phyloP scores from a whole-genome alignment of 35 echinoderm and acorn worm species.

The Ophioderma brevispina region DNA sequence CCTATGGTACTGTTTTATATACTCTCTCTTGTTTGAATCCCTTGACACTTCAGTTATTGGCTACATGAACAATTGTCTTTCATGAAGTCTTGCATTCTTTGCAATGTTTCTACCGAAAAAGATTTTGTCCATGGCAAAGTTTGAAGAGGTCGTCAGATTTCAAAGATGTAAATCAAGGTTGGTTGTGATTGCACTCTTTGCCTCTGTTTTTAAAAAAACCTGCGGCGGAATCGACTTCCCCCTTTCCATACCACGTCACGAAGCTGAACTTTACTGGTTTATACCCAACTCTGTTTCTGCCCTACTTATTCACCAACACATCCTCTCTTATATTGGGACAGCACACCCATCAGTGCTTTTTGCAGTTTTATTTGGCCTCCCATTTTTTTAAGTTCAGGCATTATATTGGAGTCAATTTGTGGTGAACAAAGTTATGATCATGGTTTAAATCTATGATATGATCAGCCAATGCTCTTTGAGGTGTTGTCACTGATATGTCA shows the following conservation, averaged over 20 bases:
- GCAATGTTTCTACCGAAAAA: too few species aligned
- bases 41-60: too few species aligned
- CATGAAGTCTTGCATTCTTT: too few species aligned
- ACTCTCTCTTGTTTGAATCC: too few species aligned
- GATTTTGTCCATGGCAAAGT: too few species aligned
- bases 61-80: too few species aligned
- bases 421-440: slow-evolving; percentile 3
- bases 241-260: not conserved
- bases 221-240: too few species aligned
- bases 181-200: too few species aligned
- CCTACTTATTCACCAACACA: not conserved
- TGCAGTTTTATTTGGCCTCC: not conserved
- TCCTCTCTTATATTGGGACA: not conserved
- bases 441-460: slow-evolving; percentile 1
- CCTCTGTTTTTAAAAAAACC: too few species aligned
- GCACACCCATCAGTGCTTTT: slow-evolving; percentile 22
- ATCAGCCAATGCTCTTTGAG: slow-evolving; percentile 29
- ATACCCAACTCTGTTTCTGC: not conserved
- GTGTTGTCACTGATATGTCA: not conserved
- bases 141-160: too few species aligned
- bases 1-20: too few species aligned
- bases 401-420: not conserved
- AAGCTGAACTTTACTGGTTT: not conserved
- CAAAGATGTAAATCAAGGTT: too few species aligned
- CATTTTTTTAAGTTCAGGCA: not conserved